Evolutionary conservation across 2,797 vertebrate species (phyloP), one percentile per base, ranked within the genome.

Genomic region (Dryobates pubescens): DNA sequence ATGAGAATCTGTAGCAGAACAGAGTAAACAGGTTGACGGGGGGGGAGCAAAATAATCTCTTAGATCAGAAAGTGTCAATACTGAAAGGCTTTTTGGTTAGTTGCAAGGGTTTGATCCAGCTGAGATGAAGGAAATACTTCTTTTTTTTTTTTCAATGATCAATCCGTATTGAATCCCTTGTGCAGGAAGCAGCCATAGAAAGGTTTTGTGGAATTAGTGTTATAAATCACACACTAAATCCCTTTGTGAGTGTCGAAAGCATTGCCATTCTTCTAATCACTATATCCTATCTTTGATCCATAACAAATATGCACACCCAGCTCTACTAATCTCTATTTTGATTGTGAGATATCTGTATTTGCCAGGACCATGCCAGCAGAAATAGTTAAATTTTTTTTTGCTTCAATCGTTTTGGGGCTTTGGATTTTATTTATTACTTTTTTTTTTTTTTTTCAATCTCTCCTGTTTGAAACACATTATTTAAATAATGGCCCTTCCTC

Each of bases 261-360:
- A 69, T 79, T 69, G 82, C 72, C 90, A 89, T 86, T 94, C 73
- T 94, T 89, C 78, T 95, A 96, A 96, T 69, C 62, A 53, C 73
- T 95, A 62, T 64, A 94, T 91, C 93, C 63, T 82, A 57, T 80
- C 80, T 69, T 65, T 74, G 57, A 90, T 70, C 65, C 73, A 53
- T 93, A 93, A 95, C 92, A 96, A 96, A 96, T 94, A 94, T 74
- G 75, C 85, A 89, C 85, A 88, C 75, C 86, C 83, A 43, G 22
- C 24, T 85, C 86, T 67, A 54, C 74, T 91, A 82, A 88, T 87
- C 81, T 58, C 71, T 65, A 78, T 72, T 89, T 91, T 77, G 36
- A 63, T 32, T 84, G 59, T 78, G 68, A 64, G 69, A 36, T 59
- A 79, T 54, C 73, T 69, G 9, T 81, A 74, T 70, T 86, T 89